phyloP scores from a whole-genome alignment of 2,888 invertebrate species.

The Caenorhabditis auriculariae region DNA sequence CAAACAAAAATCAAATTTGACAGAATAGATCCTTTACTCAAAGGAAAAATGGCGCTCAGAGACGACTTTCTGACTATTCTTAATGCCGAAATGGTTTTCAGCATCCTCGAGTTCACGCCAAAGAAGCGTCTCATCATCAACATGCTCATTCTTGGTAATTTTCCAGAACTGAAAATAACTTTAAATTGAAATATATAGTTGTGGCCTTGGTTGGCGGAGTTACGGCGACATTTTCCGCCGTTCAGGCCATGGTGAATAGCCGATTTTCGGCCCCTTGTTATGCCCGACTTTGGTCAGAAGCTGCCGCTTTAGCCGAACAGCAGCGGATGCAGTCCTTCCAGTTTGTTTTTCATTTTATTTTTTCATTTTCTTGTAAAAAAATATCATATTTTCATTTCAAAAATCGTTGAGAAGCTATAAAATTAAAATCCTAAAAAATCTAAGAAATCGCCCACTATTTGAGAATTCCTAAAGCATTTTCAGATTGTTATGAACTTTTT shows the following conservation, averaged over 20 bases:
- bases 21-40: no score
- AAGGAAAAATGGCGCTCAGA: no score
- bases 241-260: conserved; percentile 36
- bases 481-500: no score
- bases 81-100: conserved; percentile 15
- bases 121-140: conserved; percentile 27
- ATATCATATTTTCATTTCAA: no score
- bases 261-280: conserved; percentile 55
- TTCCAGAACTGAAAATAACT: not conserved
- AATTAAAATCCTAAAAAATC: no score
- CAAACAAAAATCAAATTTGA: no score
- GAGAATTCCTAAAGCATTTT: no score
- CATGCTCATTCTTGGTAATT: conserved; percentile 35
- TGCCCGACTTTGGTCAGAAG: conserved; percentile 14
- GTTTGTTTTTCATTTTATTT: conserved; percentile 1
- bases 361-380: no score
- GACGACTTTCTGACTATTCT: not conserved
- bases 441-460: no score
- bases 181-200: conserved; percentile 8
- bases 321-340: conserved; percentile 5
- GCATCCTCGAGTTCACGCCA: conserved; percentile 36
- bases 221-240: conserved; percentile 42
- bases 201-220: conserved; percentile 44
- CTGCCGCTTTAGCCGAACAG: conserved; percentile 5
- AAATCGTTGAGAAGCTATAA: no score